These are phyloP conservation scores for Dromas ardeola DNA, from an alignment of 2,113 vertebrate species.

Conservation along the genomic window DNA sequence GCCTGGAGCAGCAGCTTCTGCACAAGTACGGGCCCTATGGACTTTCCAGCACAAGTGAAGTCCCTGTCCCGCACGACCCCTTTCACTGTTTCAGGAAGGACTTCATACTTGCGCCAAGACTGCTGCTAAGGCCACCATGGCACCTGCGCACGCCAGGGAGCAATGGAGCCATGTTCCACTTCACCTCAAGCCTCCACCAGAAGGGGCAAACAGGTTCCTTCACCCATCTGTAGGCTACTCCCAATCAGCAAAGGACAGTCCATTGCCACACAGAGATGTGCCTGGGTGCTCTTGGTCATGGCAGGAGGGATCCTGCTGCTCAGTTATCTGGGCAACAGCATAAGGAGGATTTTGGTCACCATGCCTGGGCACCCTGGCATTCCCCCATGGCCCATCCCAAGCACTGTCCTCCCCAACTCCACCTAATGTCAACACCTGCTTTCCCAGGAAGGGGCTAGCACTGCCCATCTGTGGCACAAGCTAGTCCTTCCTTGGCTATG, in stretches of 20 bases:
- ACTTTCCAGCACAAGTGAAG: not conserved
- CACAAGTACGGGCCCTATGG: not conserved
- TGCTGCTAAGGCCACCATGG: not conserved
- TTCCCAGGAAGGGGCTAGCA: not conserved
- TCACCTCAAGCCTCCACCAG: not conserved
- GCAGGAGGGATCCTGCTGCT: not conserved
- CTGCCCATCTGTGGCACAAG: not conserved
- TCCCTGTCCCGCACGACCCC: not conserved
- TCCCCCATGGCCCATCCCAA: rapidly evolving
- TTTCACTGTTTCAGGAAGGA: not conserved
- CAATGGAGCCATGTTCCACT: not conserved
- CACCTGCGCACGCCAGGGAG: not conserved
- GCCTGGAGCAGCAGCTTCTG: not conserved
- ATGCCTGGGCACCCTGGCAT: not conserved
- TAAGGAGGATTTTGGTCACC: not conserved
- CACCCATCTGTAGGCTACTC: not conserved
- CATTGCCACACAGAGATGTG: rapidly evolving
- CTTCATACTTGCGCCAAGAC: not conserved
- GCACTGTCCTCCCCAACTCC: not conserved
- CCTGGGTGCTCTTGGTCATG: not conserved
- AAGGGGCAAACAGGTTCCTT: not conserved
- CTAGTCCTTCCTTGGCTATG: not conserved
- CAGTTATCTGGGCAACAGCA: not conserved
- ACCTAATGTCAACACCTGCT: rapidly evolving
- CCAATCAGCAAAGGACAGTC: not conserved